Evolutionary conservation across 2,113 vertebrate genomes (phyloP), one percentile per base, ranked within the genome.

Genomic region (Muscicapa adusta): DNA sequence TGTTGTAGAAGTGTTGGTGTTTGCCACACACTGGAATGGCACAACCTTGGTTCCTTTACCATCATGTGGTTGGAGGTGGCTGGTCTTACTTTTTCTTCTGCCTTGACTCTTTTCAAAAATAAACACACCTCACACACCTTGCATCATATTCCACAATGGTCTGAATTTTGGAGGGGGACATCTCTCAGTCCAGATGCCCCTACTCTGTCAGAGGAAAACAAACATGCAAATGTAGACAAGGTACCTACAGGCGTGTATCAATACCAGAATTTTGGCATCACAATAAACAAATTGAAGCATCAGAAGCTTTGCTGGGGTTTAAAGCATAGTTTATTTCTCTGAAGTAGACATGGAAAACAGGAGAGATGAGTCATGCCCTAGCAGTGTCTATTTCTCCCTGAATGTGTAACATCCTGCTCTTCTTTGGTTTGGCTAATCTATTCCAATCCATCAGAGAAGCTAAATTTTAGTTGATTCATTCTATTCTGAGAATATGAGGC

Each of bases 321-420:
- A 34, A 67, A 82, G 24, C 23, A 54, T 66, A 50, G 85, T 74
- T 94, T 90, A 22, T 90, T 18, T 88, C 67, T 43, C 75, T 94
- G 60, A 94, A 93, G 60, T 42, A 95, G 94, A 70, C 82, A 56
- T 23, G 56, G 58, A 77, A 85, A 96, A 34, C 56, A 85, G 42
- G 51, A 80, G 63, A 85, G 47, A 88, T 96, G 94, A 93, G 85
- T 96, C 85, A 94, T 85, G 62, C 84, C 88, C 75, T 95, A 85
- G 33, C 45, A 53, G 66, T 83, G 71, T 50, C 67, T 90, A 62
- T 87, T 88, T 85, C 47, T 77, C 79, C 56, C 79, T 76, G 82
- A 54, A 70, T 76, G 48, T 91, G 75, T 80, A 88, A 70, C 26
- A 74, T 95, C 83, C 51, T 12, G 11, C 13, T 1, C 67, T 76